phyloP scores from a whole-genome alignment of 2,113 vertebrate genomes.

The Bombycilla garrulus region DNA sequence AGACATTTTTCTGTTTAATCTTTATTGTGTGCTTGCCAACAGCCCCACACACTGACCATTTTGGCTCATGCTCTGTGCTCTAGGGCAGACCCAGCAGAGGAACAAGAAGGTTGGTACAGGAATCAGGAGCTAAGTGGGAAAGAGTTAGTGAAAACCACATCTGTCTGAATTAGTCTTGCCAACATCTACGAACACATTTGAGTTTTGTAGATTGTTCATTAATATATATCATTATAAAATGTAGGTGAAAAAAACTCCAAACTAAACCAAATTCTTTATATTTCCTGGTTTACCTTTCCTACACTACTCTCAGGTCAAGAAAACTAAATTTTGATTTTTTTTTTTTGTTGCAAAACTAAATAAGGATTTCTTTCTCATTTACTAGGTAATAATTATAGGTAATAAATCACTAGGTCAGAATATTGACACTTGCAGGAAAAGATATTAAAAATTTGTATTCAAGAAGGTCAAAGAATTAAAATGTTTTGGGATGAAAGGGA shows the following conservation, averaged over 20 bases:
- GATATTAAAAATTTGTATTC: neutral
- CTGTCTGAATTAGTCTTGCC: neutral
- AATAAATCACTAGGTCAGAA: neutral
- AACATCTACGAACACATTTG: neutral
- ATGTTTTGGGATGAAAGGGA: neutral
- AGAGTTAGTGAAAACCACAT: neutral
- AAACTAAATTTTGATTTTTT: neutral
- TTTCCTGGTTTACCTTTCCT: neutral
- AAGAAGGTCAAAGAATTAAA: neutral
- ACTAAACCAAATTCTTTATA: neutral
- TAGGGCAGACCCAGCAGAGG: neutral
- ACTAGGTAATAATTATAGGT: neutral
- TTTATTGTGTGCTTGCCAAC: neutral
- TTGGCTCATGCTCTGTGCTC: neutral
- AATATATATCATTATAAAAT: neutral
- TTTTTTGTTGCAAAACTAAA: neutral
- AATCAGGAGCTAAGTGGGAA: neutral
- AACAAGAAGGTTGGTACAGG: neutral
- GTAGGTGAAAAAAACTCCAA: rapidly evolving
- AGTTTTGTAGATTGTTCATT: neutral
- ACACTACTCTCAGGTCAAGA: neutral
- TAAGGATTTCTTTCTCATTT: neutral
- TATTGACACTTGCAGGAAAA: neutral
- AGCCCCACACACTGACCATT: neutral
- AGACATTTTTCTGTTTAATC: neutral